Evolutionary conservation across 2,797 vertebrate genomes (phyloP).

Genomic region (Scolopax rusticola): DNA sequence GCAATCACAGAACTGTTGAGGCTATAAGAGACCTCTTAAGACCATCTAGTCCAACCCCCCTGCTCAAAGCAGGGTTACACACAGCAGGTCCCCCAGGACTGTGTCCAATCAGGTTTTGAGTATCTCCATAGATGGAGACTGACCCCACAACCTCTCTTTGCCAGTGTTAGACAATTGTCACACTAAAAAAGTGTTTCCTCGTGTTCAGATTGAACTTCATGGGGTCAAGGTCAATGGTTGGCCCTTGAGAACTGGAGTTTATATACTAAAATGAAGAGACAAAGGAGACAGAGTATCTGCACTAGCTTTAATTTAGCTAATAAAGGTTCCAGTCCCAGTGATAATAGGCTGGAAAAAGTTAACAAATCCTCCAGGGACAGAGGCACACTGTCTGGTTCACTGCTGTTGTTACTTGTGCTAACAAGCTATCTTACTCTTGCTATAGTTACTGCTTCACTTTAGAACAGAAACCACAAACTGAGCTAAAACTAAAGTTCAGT

Average conservation of each 20-base stretch:
- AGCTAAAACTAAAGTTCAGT: not conserved
- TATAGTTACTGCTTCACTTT: not conserved
- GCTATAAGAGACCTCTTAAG: not conserved
- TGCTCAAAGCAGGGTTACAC: not conserved
- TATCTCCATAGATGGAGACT: not conserved
- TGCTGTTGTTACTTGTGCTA: not conserved
- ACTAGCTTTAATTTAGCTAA: not conserved
- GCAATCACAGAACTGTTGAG: not conserved
- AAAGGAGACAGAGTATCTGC: not conserved
- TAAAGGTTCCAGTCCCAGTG: not conserved
- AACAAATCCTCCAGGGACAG: not conserved
- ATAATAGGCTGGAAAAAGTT: not conserved
- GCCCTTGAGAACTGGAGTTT: not conserved
- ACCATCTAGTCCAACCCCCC: not conserved
- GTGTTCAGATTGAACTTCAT: not conserved
- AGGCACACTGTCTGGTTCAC: not conserved
- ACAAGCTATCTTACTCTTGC: not conserved
- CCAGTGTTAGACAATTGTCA: not conserved
- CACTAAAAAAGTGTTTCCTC: not conserved
- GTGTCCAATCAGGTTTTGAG: not conserved
- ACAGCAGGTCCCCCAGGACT: not conserved
- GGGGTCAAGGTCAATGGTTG: not conserved
- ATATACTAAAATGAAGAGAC: not conserved
- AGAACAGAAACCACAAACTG: not conserved
- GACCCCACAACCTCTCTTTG: not conserved